phyloP scores from a whole-genome alignment of 2,888 invertebrate species.

The Nemotelus nigrinus region DNA sequence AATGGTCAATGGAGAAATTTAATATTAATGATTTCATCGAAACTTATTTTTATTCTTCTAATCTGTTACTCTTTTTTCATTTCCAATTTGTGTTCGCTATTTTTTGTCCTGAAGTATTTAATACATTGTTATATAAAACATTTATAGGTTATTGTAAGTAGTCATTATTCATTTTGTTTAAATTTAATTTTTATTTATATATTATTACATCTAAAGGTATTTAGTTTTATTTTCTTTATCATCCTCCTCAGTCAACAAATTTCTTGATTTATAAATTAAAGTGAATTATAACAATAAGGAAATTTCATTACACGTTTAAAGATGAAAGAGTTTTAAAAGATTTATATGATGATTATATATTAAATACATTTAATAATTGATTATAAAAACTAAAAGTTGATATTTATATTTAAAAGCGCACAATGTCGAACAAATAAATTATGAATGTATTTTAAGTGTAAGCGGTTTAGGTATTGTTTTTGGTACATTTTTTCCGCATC shows the following conservation, averaged over 20 bases:
- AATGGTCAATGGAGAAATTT: neutral
- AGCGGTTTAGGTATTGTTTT: too few species aligned
- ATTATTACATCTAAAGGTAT: constrained; percentile 17
- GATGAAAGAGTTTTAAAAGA: constrained; percentile 4
- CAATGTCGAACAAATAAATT: too few species aligned
- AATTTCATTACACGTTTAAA: constrained; percentile 14
- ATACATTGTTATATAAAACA: constrained; percentile 42
- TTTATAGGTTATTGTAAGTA: constrained; percentile 38
- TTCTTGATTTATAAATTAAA: neutral
- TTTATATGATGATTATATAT: neutral
- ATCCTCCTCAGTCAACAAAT: constrained; percentile 2
- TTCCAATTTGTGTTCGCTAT: neutral
- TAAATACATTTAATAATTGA: too few species aligned
- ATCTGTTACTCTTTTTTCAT: too few species aligned
- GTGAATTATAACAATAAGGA: constrained; percentile 17
- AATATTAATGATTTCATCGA: too few species aligned
- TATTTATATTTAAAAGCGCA: too few species aligned
- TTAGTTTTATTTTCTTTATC: constrained; percentile 26
- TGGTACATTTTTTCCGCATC: too few species aligned
- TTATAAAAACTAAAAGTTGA: too few species aligned
- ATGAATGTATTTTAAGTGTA: too few species aligned
- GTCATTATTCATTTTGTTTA: constrained; percentile 10
- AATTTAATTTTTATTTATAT: constrained; percentile 22
- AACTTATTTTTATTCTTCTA: too few species aligned
- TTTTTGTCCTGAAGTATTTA: constrained; percentile 30